phyloP scores from a whole-genome alignment of 1,140 invertebrate genomes.

The Episyrphus balteatus region DNA sequence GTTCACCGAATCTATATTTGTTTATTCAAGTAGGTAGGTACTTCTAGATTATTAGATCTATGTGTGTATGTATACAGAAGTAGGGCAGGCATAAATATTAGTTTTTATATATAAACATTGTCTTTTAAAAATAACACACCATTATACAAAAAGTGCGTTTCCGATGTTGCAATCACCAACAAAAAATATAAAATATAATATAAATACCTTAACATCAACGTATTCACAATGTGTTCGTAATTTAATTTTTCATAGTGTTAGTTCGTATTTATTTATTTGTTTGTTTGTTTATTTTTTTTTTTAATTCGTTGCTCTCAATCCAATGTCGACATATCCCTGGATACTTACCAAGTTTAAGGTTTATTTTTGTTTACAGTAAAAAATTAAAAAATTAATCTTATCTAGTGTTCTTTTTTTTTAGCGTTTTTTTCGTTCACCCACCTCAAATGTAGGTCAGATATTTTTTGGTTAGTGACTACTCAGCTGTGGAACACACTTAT shows the following conservation, averaged over 20 bases:
- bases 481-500: too few species aligned
- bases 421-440: too few species aligned
- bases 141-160: too few species aligned
- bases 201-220: neutral
- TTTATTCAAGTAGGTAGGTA: too few species aligned
- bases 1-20: too few species aligned
- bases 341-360: constrained; percentile 36
- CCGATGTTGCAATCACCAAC: neutral
- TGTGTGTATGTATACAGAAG: neutral
- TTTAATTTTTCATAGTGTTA: neutral
- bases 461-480: too few species aligned
- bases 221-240: neutral
- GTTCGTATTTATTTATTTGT: neutral
- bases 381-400: constrained; percentile 3
- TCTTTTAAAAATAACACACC: too few species aligned
- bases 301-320: neutral
- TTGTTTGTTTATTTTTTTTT: neutral
- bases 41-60: neutral
- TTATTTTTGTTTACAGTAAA: constrained; percentile 35
- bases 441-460: too few species aligned
- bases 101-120: too few species aligned
- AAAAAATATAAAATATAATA: neutral
- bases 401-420: too few species aligned
- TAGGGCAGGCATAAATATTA: neutral
- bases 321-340: constrained; percentile 35